A percentile compares a stretch with the other conserved stretches of the same genome.
Evolutionary conservation across 2,888 invertebrate species (phyloP).

Genomic region (Drosophila silvestris): DNA sequence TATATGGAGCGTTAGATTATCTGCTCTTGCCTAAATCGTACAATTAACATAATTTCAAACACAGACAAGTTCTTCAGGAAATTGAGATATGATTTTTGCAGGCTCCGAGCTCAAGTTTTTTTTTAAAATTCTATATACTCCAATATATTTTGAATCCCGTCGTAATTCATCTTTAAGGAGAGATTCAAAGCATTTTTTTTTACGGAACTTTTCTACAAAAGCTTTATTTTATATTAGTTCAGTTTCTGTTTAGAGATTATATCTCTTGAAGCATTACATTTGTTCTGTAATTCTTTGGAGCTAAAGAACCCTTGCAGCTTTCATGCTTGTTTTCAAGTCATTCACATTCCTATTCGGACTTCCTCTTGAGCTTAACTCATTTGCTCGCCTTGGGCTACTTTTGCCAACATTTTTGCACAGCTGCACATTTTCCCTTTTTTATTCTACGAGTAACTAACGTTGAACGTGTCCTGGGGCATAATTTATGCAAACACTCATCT

Average conservation of each 20-base stretch:
- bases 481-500: slow-evolving; percentile 57
- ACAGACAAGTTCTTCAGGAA: background rate
- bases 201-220: background rate
- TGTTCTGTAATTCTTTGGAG: slow-evolving; percentile 2
- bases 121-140: background rate
- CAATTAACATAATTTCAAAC: background rate
- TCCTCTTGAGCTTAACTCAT: slow-evolving; percentile 33
- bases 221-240: background rate
- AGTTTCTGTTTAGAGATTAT: background rate
- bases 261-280: background rate
- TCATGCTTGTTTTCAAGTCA: slow-evolving; percentile 1
- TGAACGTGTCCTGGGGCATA: slow-evolving; percentile 57
- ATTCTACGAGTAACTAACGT: slow-evolving; percentile 14
- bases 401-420: slow-evolving; percentile 42
- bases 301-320: slow-evolving; percentile 3
- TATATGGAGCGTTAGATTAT: background rate
- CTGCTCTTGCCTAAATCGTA: background rate
- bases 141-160: background rate
- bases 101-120: too few relatives aligned
- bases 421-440: slow-evolving; percentile 26
- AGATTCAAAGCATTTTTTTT: background rate
- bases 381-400: slow-evolving; percentile 35
- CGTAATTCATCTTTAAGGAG: too few relatives aligned
- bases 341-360: slow-evolving; percentile 12
- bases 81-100: background rate